Conservation (phyloP, 2,113 vertebrate species). For the Mixornis gularis region DNA sequence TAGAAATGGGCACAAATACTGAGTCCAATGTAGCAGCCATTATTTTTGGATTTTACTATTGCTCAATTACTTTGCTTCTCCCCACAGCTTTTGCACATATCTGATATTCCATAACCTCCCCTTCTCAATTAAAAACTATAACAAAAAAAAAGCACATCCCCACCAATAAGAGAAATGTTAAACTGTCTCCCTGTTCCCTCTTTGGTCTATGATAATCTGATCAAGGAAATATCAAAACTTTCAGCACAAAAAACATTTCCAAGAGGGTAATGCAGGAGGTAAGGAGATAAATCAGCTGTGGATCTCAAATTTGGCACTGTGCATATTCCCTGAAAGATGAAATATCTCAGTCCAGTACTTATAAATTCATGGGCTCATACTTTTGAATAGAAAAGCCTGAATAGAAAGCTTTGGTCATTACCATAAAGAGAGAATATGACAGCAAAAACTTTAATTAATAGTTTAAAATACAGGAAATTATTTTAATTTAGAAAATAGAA, state of each 20-base stretch:
- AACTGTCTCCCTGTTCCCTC: neutral
- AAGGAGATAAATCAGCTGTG: neutral
- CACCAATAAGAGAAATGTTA: neutral
- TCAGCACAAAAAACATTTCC: neutral
- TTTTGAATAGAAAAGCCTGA: neutral
- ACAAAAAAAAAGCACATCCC: rapidly evolving
- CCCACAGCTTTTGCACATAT: neutral
- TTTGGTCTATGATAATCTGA: neutral
- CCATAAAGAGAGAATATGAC: neutral
- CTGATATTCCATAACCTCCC: neutral
- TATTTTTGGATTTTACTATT: neutral
- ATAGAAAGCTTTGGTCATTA: neutral
- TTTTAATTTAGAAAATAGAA: neutral
- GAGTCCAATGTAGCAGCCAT: neutral
- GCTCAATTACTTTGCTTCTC: neutral
- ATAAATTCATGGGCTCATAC: neutral
- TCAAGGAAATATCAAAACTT: neutral
- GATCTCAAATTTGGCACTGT: neutral
- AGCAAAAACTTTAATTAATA: neutral
- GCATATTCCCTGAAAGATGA: neutral
- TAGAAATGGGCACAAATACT: neutral
- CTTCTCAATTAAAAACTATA: neutral
- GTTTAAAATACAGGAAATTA: neutral
- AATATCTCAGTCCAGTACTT: neutral
- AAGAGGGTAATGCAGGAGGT: neutral